These are phyloP conservation scores for Axinella damicornis DNA, from an alignment of 37 sponge, comb jelly and placozoan genomes.

Conservation along the genomic window DNA sequence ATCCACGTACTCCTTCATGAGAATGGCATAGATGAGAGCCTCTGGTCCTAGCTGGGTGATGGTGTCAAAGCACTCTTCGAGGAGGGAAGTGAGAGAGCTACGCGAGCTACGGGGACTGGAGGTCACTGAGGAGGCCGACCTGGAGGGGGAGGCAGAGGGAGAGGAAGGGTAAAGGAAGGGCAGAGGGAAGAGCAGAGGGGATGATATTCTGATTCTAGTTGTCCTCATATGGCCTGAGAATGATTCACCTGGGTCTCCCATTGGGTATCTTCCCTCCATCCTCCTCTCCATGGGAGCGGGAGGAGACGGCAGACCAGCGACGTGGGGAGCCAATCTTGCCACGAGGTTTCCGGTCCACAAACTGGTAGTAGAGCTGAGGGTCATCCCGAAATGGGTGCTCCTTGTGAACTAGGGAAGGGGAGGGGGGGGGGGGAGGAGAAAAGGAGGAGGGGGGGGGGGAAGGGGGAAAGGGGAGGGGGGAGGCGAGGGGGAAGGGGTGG, in stretches of 20 bases:
- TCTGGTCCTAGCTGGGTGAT: slow-evolving; percentile 81
- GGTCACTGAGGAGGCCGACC: slow-evolving; percentile 13
- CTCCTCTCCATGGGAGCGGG: neutral
- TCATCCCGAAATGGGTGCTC: slow-evolving; percentile 52
- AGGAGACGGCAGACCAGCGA: neutral
- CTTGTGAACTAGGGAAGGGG: slow-evolving; percentile 24
- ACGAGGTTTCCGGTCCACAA: slow-evolving; percentile 7
- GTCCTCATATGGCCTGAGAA: too few relatives aligned
- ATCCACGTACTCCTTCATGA: slow-evolving; percentile 81
- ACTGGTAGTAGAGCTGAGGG: slow-evolving; percentile 46
- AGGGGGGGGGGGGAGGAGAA: neutral
- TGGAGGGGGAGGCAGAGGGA: too few relatives aligned
- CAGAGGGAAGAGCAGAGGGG: too few relatives aligned
- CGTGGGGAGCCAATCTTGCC: neutral
- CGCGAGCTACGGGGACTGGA: slow-evolving; percentile 35
- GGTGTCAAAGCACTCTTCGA: slow-evolving; percentile 86
- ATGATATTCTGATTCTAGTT: too few relatives aligned
- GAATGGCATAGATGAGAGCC: slow-evolving; percentile 73
- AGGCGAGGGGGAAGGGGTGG: neutral
- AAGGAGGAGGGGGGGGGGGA: neutral
- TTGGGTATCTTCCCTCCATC: slow-evolving; percentile 1
- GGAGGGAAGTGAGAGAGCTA: slow-evolving; percentile 40
- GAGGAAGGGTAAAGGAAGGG: too few relatives aligned
- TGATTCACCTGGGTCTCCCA: slow-evolving; percentile 7
- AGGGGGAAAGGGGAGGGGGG: neutral